phyloP scores from a whole-genome alignment of 2,888 invertebrate genomes.

The Dilophus febrilis region DNA sequence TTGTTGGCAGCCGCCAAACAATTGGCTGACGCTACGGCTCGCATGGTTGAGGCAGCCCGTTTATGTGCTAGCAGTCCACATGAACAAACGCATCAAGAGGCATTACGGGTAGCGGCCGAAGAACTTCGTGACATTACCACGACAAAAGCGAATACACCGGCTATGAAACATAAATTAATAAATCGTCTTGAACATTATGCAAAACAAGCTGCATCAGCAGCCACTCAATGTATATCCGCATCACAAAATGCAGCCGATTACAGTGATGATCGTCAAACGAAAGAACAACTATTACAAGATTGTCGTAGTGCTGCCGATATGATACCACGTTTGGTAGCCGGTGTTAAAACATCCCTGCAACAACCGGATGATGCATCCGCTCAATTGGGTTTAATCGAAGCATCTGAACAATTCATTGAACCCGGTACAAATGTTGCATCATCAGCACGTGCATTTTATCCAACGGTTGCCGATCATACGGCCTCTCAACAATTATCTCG shows the following conservation, averaged over 20 bases:
- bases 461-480: conserved; percentile 63
- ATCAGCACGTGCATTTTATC: conserved; percentile 63
- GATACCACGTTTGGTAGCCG: conserved; percentile 65
- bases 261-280: conserved; percentile 33
- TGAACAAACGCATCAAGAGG: conserved; percentile 68
- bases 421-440: conserved; percentile 54
- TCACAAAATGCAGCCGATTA: conserved; percentile 65
- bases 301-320: conserved; percentile 59
- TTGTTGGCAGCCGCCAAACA: conserved; percentile 88
- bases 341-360: conserved; percentile 50
- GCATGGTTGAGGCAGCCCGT: conserved; percentile 92
- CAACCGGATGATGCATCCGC: conserved; percentile 56
- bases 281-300: conserved; percentile 58
- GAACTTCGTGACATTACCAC: conserved; percentile 80
- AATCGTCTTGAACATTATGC: conserved; percentile 54
- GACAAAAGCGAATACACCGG: conserved; percentile 64
- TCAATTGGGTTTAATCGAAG: conserved; percentile 64
- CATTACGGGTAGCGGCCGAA: conserved; percentile 76
- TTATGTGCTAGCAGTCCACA: conserved; percentile 77
- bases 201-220: conserved; percentile 69
- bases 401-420: conserved; percentile 68
- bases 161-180: conserved; percentile 54
- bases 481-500: conserved; percentile 50
- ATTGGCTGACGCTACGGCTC: conserved; percentile 88
- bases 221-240: conserved; percentile 80